Evolutionary conservation across 2,113 vertebrate species (phyloP), one percentile per base, ranked within the genome.

Genomic region (Eurystomus gularis): DNA sequence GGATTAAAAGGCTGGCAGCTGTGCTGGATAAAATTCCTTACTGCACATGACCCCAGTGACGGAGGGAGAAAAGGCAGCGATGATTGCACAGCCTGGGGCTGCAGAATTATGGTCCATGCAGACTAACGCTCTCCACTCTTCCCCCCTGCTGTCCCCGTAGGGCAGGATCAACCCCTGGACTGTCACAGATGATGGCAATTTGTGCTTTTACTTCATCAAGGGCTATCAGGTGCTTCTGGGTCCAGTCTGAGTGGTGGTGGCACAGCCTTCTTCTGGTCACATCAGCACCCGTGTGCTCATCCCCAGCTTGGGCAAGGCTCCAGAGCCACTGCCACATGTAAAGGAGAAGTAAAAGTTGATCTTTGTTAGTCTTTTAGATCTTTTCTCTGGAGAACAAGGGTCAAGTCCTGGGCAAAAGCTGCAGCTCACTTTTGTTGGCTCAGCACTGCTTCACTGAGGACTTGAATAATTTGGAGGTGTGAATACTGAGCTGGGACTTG

Each of bases 1-100:
- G 82, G 87, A 82, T 81, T 90, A 88, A 96, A 92, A 95, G 68
- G 83, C 69, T 95, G 96, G 82, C 88, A 95, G 71, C 23, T 44
- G 71, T 4, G 1, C 70, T 61, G 96, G 73, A 79, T 51, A 52
- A 87, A 95, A 95, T 82, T 82, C 92, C 86, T 81, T 66, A 7
- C 11, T 82, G 86, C 83, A 69, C 73, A 23, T 71, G 85, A 77
- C 60, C 58, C 71, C 75, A 13, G 39, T 76, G 92, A 88, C 51
- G 69, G 85, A 80, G 68, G n/a, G 35, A 73, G 68, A 48, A 83
- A 60, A 82, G 84, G 33, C 55, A 86, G 57, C 89, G 46, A 55
- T 6, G 70, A 88, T 71, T 64, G 79, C 10, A 44, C 24, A 52
- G 55, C 65, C 57, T 28, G 31, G 49, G 69, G 86, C 80, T 89